These are phyloP conservation scores for Paedocypris micromegethes DNA, from an alignment of 2,797 vertebrate species.

Conservation along the genomic window DNA sequence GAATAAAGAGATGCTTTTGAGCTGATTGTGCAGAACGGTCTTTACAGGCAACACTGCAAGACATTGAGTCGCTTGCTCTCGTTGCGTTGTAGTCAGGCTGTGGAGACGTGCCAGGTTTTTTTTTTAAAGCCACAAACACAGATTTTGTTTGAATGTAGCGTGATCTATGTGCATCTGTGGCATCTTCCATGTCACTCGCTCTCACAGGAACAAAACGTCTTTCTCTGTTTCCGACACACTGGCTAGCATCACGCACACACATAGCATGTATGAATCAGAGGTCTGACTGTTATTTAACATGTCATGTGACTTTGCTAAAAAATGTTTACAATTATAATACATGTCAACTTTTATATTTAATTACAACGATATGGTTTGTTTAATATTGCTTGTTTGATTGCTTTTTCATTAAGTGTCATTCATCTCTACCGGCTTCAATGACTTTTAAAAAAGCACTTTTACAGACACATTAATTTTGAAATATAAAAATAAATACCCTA, in stretches of 20 bases:
- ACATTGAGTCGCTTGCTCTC: constrained; percentile 37
- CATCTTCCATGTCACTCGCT: no score
- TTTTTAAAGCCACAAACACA: constrained; percentile 39
- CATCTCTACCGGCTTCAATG: no score
- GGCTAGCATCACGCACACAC: background rate
- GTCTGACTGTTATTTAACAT: background rate
- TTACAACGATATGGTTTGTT: background rate
- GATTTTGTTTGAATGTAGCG: constrained; percentile 51
- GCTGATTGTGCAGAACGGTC: constrained; percentile 16
- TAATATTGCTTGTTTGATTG: background rate
- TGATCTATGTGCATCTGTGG: constrained; percentile 24
- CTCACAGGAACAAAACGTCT: background rate
- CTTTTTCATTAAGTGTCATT: no score
- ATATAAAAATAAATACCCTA: no score
- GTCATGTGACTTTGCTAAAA: background rate
- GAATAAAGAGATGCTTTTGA: constrained; percentile 17
- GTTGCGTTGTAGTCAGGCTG: constrained; percentile 43
- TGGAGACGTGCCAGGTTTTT: constrained; percentile 38
- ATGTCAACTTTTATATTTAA: constrained; percentile 20
- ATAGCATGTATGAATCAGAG: background rate
- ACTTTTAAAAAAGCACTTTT: no score
- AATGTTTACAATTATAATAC: background rate
- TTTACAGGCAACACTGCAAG: constrained; percentile 3
- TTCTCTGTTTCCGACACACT: background rate
- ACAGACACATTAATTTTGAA: no score